Evolutionary conservation across 2,888 invertebrate genomes (phyloP).

Genomic region (Volucella zonaria): DNA sequence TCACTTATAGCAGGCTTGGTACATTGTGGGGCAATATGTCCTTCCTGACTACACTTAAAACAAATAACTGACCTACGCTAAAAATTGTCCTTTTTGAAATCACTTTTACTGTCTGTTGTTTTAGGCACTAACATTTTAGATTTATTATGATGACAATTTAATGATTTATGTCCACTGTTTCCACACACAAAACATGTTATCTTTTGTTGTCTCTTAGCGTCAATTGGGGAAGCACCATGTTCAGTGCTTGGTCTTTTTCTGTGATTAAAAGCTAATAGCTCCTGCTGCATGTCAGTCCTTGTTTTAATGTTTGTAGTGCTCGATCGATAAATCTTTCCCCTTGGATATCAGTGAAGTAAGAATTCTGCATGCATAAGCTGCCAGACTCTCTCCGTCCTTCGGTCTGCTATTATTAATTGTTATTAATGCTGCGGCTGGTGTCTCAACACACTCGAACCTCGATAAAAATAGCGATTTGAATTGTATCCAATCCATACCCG

Average conservation of each 20-base stretch:
- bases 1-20: too few species aligned
- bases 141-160: too few species aligned
- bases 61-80: not conserved
- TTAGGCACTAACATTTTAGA: too few species aligned
- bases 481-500: conserved; percentile 35
- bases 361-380: too few species aligned
- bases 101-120: conserved; percentile 1
- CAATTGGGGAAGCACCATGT: not conserved
- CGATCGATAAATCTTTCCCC: too few species aligned
- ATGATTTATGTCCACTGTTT: too few species aligned
- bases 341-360: too few species aligned
- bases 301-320: too few species aligned
- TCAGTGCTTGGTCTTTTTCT: not conserved
- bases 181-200: too few species aligned
- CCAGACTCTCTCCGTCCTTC: conserved; percentile 4
- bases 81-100: conserved; percentile 16
- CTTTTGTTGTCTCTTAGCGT: conserved; percentile 4
- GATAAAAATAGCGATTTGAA: conserved; percentile 41
- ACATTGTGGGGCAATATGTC: not conserved
- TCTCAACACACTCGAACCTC: conserved; percentile 18
- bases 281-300: too few species aligned
- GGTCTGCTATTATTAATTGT: conserved; percentile 16
- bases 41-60: conserved; percentile 2
- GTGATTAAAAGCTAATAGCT: too few species aligned
- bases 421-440: not conserved